These are phyloP conservation scores for Nephrocerus scutellatus DNA, from an alignment of 2,888 invertebrate species.

Conservation along the genomic window DNA sequence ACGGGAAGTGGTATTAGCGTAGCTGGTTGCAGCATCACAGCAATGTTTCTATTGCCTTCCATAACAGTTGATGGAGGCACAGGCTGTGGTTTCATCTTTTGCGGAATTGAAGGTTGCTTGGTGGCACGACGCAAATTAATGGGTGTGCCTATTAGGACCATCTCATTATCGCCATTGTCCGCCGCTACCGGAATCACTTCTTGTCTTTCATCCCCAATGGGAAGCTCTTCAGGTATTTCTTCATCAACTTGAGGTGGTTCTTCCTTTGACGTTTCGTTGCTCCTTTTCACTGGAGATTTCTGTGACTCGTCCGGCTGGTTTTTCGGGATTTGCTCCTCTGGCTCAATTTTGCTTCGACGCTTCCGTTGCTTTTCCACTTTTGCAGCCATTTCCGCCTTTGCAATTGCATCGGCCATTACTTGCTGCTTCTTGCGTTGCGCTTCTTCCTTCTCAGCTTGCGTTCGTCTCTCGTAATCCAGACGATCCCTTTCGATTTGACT, in stretches of 20 bases:
- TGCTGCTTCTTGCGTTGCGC: conserved; percentile 66
- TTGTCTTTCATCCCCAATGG: no score
- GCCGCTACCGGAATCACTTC: no score
- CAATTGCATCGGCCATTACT: conserved; percentile 68
- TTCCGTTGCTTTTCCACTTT: conserved; percentile 58
- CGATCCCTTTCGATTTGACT: conserved; percentile 62
- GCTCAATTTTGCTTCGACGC: conserved; percentile 32
- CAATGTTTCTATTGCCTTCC: conserved; percentile 41
- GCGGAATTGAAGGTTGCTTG: conserved; percentile 32
- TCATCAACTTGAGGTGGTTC: conserved; percentile 17
- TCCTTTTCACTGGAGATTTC: conserved; percentile 3
- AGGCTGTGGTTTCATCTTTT: conserved; percentile 3
- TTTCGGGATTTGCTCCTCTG: conserved; percentile 21
- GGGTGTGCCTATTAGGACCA: conserved; percentile 45
- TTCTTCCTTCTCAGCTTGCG: conserved; percentile 61
- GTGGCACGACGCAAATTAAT: conserved; percentile 40
- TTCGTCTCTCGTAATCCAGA: conserved; percentile 64
- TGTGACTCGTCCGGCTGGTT: conserved; percentile 1
- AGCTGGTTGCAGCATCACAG: conserved; percentile 46
- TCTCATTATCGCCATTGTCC: conserved; percentile 34
- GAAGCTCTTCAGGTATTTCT: conserved; percentile 12
- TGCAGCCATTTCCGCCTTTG: conserved; percentile 69
- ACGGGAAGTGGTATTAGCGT: conserved; percentile 46
- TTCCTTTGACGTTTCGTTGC: conserved; percentile 5
- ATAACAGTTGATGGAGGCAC: conserved; percentile 25